Evolutionary conservation across 2,888 invertebrate species (phyloP).

Genomic region (Leptopterna dolabrata): DNA sequence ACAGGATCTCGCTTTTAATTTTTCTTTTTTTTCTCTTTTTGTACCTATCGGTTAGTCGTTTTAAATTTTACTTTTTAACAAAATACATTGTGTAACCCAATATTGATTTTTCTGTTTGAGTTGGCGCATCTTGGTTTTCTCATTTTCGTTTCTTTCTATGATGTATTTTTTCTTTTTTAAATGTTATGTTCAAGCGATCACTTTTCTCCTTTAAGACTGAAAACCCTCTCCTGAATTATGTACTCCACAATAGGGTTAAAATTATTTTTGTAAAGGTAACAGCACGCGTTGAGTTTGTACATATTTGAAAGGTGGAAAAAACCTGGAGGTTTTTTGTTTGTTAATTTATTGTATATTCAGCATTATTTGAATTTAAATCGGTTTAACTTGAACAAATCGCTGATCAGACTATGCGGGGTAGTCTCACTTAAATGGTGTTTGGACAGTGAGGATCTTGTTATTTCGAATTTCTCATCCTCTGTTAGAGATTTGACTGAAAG

Average conservation of each 20-base stretch:
- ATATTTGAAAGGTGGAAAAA: conserved; percentile 28
- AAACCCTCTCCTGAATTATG: conserved; percentile 27
- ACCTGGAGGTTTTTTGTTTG: background rate
- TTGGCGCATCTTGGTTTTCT: background rate
- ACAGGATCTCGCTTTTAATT: conserved; percentile 37
- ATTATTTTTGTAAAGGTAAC: conserved; percentile 49
- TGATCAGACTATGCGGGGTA: conserved; percentile 26
- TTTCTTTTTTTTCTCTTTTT: background rate
- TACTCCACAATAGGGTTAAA: conserved; percentile 42
- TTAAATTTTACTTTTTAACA: background rate
- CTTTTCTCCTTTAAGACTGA: conserved; percentile 50
- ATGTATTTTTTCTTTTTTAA: background rate
- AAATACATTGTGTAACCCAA: background rate
- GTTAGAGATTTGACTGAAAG: background rate
- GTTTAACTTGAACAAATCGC: conserved; percentile 46
- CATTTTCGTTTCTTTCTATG: background rate
- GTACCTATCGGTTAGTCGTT: background rate
- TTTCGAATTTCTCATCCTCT: conserved; percentile 15
- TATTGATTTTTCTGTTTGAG: background rate
- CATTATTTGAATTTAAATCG: conserved; percentile 8
- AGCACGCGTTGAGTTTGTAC: conserved; percentile 48
- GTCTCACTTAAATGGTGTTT: conserved; percentile 9
- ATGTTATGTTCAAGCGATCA: conserved; percentile 21
- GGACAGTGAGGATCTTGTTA: conserved; percentile 37
- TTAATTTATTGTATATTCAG: conserved; percentile 14